phyloP scores from a whole-genome alignment of 2,113 vertebrate genomes.

The Arenaria interpres region DNA sequence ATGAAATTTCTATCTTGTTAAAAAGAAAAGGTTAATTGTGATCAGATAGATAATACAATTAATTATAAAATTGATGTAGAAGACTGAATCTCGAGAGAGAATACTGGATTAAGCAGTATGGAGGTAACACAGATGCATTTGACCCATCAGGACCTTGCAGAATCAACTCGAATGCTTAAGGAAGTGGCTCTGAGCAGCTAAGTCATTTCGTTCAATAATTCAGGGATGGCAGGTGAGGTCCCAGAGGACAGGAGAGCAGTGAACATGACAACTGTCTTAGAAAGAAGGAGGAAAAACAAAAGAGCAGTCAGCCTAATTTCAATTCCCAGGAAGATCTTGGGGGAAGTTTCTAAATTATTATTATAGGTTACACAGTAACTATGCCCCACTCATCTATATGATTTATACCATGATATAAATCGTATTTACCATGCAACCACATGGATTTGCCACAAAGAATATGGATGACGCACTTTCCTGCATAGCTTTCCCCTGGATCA shows the following conservation, averaged over 20 bases:
- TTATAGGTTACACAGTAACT: not conserved
- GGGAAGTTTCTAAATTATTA: not conserved
- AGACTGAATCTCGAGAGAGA: not conserved
- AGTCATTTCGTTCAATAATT: not conserved
- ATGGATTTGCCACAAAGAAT: not conserved
- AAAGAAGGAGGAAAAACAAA: not conserved
- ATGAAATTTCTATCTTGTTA: not conserved
- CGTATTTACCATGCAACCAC: not conserved
- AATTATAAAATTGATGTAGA: not conserved
- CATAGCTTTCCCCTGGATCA: not conserved
- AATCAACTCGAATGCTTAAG: not conserved
- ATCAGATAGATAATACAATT: not conserved
- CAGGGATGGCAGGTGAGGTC: not conserved
- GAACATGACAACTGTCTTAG: not conserved
- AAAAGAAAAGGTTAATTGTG: not conserved
- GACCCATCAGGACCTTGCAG: not conserved
- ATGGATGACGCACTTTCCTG: not conserved
- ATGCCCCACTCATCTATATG: not conserved
- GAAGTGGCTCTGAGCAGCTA: not conserved
- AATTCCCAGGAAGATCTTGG: not conserved
- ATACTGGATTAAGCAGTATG: not conserved
- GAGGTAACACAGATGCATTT: not conserved
- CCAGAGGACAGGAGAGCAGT: not conserved
- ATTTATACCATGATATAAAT: not conserved
- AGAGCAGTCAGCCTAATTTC: not conserved